These are phyloP conservation scores for Stegastes partitus DNA, from an alignment of 2,113 vertebrate genomes.

Conservation along the genomic window DNA sequence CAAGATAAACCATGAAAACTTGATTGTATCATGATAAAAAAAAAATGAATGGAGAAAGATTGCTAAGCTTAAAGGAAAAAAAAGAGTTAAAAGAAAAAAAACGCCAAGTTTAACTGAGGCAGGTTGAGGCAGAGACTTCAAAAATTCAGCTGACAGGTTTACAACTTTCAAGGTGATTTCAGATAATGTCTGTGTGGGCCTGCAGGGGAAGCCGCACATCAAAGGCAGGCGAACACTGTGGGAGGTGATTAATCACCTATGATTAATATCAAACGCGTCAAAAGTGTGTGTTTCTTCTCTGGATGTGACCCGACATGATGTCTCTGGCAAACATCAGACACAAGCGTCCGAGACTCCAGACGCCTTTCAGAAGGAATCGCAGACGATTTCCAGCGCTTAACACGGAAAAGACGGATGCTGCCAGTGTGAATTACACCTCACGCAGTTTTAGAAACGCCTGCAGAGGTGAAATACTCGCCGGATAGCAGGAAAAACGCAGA, in stretches of 20 bases:
- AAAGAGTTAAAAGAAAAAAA: constrained; percentile 6
- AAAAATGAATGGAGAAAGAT: not conserved
- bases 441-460: constrained; percentile 8
- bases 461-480: not conserved
- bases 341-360: constrained; percentile 24
- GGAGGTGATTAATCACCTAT: constrained; percentile 62
- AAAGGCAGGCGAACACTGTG: constrained; percentile 55
- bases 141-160: constrained; percentile 58
- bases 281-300: constrained; percentile 47
- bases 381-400: not conserved
- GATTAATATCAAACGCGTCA: constrained; percentile 66
- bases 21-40: not conserved
- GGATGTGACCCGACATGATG: constrained; percentile 64
- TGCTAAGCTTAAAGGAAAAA: constrained; percentile 14
- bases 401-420: constrained; percentile 23
- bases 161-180: constrained; percentile 65
- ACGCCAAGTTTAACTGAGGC: constrained; percentile 23
- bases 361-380: constrained; percentile 3
- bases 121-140: constrained; percentile 49
- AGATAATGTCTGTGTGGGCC: constrained; percentile 60
- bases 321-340: constrained; percentile 63
- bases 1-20: not conserved
- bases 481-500: not conserved
- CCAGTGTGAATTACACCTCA: constrained; percentile 13
- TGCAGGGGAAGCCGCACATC: constrained; percentile 53